Evolutionary conservation across 2,113 vertebrate species (phyloP).

Genomic region (cat (Felis catus)): F.catus_Fca126_mat1.0 CM031417.1:82936001-82936500

Average conservation of each 20-base stretch:
- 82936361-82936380: not conserved
- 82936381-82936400: not conserved
- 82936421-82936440: not conserved
- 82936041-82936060: slow-evolving; percentile 5
- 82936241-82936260: not conserved
- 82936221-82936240: not conserved
- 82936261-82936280: not conserved
- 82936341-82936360: not conserved
- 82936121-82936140: not conserved
- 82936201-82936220: not conserved
- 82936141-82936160: not conserved
- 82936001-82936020: not conserved
- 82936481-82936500: not conserved
- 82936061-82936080: not conserved
- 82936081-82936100: slow-evolving; percentile 3
- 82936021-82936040: not conserved
- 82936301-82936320: not conserved
- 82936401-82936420: no score
- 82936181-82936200: not conserved
- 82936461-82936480: not conserved
- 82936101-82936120: not conserved
- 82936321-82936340: not conserved
- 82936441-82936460: not conserved
- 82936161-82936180: not conserved
- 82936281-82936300: not conserved